Conservation (phyloP, 1,140 invertebrate species). For the Bilobella aurantiaca region DNA sequence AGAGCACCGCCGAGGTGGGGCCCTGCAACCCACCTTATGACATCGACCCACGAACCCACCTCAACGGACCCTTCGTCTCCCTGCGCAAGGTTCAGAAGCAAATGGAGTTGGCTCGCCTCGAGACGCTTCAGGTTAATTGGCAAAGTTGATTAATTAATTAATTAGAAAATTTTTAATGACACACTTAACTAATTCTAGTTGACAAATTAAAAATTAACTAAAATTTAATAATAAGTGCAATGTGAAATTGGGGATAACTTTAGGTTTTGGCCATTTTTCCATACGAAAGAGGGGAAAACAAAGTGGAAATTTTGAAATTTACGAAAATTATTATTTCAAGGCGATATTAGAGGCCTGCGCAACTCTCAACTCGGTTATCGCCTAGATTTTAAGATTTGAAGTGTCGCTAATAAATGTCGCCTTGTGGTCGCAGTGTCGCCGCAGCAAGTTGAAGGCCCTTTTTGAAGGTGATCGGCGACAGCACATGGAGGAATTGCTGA, state of each 20-base stretch:
- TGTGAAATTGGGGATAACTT: background rate
- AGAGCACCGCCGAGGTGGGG: background rate
- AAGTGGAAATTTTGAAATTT: slow-evolving; percentile 4
- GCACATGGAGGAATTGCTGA: slow-evolving; percentile 20
- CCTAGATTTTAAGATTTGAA: too few relatives aligned
- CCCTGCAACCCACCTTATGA: slow-evolving; percentile 19
- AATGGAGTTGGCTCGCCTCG: slow-evolving; percentile 19
- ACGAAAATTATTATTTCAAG: too few relatives aligned
- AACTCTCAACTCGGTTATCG: too few relatives aligned
- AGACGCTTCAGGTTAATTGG: slow-evolving; percentile 24
- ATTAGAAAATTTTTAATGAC: too few relatives aligned
- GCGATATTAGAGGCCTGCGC: too few relatives aligned
- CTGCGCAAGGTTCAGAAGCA: slow-evolving; percentile 31
- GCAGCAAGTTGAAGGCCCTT: slow-evolving; percentile 18
- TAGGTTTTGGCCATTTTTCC: too few relatives aligned
- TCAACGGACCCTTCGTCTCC: slow-evolving; percentile 29
- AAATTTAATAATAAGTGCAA: background rate
- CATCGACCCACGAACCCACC: slow-evolving; percentile 25
- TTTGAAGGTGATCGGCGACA: slow-evolving; percentile 25
- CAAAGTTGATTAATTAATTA: too few relatives aligned
- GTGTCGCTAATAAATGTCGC: too few relatives aligned
- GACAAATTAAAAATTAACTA: background rate
- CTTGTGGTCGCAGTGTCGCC: slow-evolving; percentile 21
- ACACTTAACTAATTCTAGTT: too few relatives aligned
- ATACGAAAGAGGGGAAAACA: background rate